Evolutionary conservation across 2,888 invertebrate genomes (phyloP).

Genomic region (Silvanus unidentatus): DNA sequence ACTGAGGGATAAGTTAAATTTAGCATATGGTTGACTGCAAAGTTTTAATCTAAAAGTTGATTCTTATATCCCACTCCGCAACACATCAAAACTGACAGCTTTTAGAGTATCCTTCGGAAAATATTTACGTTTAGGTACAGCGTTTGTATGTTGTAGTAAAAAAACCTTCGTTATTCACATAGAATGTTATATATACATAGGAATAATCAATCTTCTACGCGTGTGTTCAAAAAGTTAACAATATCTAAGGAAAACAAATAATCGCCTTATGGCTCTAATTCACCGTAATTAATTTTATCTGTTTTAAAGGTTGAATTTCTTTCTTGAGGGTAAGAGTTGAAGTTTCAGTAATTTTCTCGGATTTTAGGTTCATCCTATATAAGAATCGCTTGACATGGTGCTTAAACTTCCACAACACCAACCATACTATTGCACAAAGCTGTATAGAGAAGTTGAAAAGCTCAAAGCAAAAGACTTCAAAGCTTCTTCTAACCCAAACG

Average conservation of each 20-base stretch:
- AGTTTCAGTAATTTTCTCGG: too few species aligned
- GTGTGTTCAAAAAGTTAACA: too few species aligned
- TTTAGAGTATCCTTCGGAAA: not conserved
- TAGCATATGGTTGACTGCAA: not conserved
- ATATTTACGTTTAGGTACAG: not conserved
- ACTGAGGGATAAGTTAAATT: too few species aligned
- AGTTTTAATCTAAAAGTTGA: slow-evolving; percentile 3
- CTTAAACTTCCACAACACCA: slow-evolving; percentile 23
- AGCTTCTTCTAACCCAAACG: slow-evolving; percentile 20
- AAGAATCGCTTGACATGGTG: slow-evolving; percentile 21
- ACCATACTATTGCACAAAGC: slow-evolving; percentile 19
- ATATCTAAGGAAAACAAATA: too few species aligned
- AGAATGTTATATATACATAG: too few species aligned
- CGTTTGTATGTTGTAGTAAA: not conserved
- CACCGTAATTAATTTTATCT: too few species aligned
- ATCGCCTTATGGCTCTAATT: too few species aligned
- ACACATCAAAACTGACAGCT: not conserved
- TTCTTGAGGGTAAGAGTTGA: too few species aligned
- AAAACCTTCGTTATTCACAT: too few species aligned
- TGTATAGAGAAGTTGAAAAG: slow-evolving; percentile 19
- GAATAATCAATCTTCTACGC: too few species aligned
- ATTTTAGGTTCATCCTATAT: slow-evolving; percentile 21
- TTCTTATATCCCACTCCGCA: not conserved
- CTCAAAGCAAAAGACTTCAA: slow-evolving; percentile 20
- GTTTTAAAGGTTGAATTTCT: too few species aligned